Evolutionary conservation across 2,113 vertebrate genomes (phyloP), one percentile per base, ranked within the genome.

Genomic region (Formicarius rufipectus): DNA sequence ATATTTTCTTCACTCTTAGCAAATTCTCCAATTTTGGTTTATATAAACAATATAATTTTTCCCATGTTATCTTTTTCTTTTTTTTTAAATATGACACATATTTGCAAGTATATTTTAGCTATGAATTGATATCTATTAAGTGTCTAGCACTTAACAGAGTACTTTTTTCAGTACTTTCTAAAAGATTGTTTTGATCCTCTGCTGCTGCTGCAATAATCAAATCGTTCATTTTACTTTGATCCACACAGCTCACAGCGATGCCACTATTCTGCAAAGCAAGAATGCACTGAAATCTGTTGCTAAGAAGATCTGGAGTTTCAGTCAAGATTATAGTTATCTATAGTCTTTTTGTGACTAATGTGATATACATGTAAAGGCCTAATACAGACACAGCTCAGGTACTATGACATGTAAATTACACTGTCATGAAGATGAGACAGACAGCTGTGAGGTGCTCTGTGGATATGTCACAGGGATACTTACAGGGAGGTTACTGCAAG

Each of bases 51-150:
- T 12, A 45, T 5, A 42, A 5, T 44, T 79, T 91, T 58, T 10
- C 2, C 8, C 1, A 6, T 2, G 0, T 30, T 66, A 3, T 49
- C 10, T 76, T 77, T 60, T 44, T 35, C 13, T 1, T 8, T 33
- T 83, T 81, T 84, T 87, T 10, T 30, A 53, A 59, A 50, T 53
- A 9, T 75, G 12, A 3, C 63, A 63, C 2, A 1, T 64, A 69
- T 64, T 59, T 63, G 3, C 37, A 67, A 42, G 17, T 45, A 20
- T 39, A 74, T 52, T 73, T 81, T 39, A 71, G 7, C 13, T 82
- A 30, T 31, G 14, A 52, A 39, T 42, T 49, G 6, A 44, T 75
- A 35, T 22, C 2, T 58, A 17, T 71, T 90, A 74, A 53, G 3
- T 50, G 44, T n/a, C 62, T 71, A 33, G 12, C 3, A 3, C 37